Conservation (phyloP, 2,888 invertebrate genomes). For the Phasia obesa region DNA sequence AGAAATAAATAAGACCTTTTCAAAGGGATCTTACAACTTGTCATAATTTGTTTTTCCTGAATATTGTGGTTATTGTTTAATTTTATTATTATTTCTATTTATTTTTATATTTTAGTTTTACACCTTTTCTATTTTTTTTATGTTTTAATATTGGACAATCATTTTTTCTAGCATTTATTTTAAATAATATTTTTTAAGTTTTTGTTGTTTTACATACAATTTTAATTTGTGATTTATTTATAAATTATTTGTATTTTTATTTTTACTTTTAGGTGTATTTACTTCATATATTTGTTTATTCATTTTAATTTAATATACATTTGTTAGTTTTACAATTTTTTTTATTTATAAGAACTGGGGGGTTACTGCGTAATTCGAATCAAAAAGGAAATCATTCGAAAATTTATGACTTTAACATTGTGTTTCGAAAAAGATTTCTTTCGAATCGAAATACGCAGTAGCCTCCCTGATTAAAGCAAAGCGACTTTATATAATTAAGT, state of each 20-base stretch:
- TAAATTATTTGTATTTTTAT: slow-evolving; percentile 17
- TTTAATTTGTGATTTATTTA: slow-evolving; percentile 36
- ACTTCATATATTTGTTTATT: slow-evolving; percentile 20
- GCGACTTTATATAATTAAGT: slow-evolving; percentile 58
- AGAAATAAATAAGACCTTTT: background rate
- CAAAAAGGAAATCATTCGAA: too few species aligned
- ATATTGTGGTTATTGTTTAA: slow-evolving; percentile 19
- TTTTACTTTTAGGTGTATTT: background rate
- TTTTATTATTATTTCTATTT: slow-evolving; percentile 34
- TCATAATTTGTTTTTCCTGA: slow-evolving; percentile 51
- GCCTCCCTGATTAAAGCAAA: slow-evolving; percentile 45
- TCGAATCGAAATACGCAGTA: too few species aligned
- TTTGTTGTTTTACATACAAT: slow-evolving; percentile 49
- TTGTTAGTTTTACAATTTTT: slow-evolving; percentile 32
- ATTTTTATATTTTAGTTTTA: slow-evolving; percentile 10
- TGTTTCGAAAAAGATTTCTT: too few species aligned
- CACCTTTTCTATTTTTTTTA: slow-evolving; percentile 25
- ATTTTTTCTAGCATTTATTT: slow-evolving; percentile 46
- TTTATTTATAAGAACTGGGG: slow-evolving; percentile 34
- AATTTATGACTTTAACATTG: too few species aligned
- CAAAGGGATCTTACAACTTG: background rate
- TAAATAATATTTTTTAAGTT: too few species aligned
- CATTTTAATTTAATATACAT: slow-evolving; percentile 52
- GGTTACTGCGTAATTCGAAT: too few species aligned
- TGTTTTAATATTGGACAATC: slow-evolving; percentile 56